A percentile compares a stretch with the other conserved stretches of the same genome.
Evolutionary conservation across 2,113 vertebrate genomes (phyloP).

Genomic region (Saguinus midas): DNA sequence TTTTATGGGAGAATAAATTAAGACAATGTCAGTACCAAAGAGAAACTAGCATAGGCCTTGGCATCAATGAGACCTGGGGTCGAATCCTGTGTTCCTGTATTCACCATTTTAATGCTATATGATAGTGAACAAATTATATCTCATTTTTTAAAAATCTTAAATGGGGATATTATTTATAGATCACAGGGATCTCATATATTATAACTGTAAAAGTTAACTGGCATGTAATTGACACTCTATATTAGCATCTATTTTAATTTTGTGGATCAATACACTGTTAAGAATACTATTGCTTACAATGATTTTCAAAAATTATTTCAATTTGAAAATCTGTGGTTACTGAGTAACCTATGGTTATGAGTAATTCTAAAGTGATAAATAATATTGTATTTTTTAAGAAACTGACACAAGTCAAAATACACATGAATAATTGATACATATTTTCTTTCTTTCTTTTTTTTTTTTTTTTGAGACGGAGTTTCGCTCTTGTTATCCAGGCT

Average conservation of each 20-base stretch:
- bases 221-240: neutral
- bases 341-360: neutral
- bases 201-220: neutral
- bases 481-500: no score
- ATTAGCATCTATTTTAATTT: neutral
- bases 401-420: neutral
- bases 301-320: neutral
- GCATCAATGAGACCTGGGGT: neutral
- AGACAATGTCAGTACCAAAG: neutral
- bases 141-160: neutral
- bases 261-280: neutral
- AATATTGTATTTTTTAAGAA: neutral
- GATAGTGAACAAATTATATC: neutral
- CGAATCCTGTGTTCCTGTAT: neutral
- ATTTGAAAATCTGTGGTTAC: neutral
- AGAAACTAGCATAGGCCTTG: neutral
- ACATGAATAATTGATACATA: neutral
- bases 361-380: neutral
- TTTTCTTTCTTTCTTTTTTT: neutral
- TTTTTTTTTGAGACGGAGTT: neutral
- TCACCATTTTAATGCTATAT: neutral
- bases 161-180: neutral
- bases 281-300: conserved; percentile 15
- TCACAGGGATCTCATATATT: neutral
- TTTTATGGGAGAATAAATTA: neutral